phyloP scores from a whole-genome alignment of 2,888 invertebrate species.

The Hemicrepidius hirtus region DNA sequence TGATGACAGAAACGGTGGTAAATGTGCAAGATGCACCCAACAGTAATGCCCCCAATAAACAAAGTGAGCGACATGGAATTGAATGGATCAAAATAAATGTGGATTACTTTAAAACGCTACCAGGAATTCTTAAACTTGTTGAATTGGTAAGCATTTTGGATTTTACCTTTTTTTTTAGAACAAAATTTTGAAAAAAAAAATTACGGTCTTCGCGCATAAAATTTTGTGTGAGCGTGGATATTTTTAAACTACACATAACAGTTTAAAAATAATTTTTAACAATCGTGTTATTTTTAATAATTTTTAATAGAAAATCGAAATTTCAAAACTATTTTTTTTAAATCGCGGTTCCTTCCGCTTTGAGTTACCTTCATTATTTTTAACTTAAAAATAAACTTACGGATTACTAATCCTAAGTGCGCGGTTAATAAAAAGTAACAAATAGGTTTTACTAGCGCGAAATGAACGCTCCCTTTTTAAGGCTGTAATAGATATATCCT shows the following conservation, averaged over 20 bases:
- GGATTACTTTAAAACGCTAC: slow-evolving; percentile 86
- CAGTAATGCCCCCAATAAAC: slow-evolving; percentile 69
- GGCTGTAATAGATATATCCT: neutral
- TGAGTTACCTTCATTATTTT: neutral
- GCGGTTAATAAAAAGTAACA: neutral
- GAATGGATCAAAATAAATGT: slow-evolving; percentile 85
- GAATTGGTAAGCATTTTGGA: slow-evolving; percentile 83
- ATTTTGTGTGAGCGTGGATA: neutral
- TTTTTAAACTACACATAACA: slow-evolving; percentile 4
- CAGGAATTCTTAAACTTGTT: slow-evolving; percentile 87
- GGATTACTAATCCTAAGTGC: neutral
- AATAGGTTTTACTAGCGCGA: neutral
- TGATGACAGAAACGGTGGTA: slow-evolving; percentile 91
- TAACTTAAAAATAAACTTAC: neutral
- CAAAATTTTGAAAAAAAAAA: too few species aligned
- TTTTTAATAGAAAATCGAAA: too few species aligned
- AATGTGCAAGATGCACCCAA: slow-evolving; percentile 83
- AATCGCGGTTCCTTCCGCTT: slow-evolving; percentile 13
- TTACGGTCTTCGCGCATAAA: too few species aligned
- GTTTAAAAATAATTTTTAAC: slow-evolving; percentile 16
- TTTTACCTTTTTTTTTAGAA: too few species aligned
- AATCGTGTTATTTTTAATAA: neutral
- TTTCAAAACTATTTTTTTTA: too few species aligned
- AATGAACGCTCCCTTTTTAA: slow-evolving; percentile 25
- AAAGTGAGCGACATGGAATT: slow-evolving; percentile 71